phyloP scores from a whole-genome alignment of 2,113 vertebrate genomes.

The Hippocampus comes region DNA sequence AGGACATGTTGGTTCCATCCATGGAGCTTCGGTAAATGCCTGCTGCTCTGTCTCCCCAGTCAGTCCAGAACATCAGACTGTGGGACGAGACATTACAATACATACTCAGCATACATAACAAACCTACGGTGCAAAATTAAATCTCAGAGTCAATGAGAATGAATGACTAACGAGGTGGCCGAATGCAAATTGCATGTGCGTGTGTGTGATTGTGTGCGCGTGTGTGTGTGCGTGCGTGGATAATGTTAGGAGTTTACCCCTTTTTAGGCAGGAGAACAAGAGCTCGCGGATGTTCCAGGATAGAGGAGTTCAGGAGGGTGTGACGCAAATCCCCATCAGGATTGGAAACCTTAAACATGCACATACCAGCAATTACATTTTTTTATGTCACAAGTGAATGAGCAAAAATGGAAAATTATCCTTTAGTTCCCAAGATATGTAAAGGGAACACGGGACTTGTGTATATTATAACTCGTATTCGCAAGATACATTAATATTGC shows the following conservation, averaged over 20 bases:
- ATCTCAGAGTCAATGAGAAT: too few relatives aligned
- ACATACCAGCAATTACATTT: neutral
- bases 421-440: neutral
- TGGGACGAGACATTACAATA: neutral
- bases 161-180: too few relatives aligned
- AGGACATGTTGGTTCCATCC: conserved; percentile 81
- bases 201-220: neutral
- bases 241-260: conserved; percentile 70
- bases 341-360: conserved; percentile 81
- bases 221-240: neutral
- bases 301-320: conserved; percentile 84
- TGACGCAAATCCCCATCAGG: conserved; percentile 88
- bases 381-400: neutral
- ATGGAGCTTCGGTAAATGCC: conserved; percentile 89
- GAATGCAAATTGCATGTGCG: neutral
- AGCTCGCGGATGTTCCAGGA: conserved; percentile 89
- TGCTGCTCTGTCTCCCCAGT: conserved; percentile 89
- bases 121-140: too few relatives aligned
- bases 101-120: too few relatives aligned
- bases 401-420: neutral
- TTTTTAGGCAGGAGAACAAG: conserved; percentile 83
- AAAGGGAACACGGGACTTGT: too few relatives aligned
- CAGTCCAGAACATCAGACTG: conserved; percentile 98
- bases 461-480: neutral
- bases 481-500: neutral